Base-by-base conservation (phyloP, 2,797 vertebrate species). In the Nyctalus aviator region DNA sequence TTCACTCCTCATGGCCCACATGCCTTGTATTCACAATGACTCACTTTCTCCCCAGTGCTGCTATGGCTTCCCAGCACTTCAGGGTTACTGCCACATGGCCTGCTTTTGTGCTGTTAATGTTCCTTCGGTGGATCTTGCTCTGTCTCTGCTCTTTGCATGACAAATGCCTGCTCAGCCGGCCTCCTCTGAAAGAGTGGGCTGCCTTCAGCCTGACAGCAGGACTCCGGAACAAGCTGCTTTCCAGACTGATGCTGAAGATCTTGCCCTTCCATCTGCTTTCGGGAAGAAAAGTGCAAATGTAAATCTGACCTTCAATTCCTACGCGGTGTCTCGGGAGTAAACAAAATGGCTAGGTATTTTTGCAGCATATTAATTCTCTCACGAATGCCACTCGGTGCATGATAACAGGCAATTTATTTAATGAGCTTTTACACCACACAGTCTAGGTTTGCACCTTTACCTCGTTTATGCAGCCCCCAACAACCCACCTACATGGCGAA, bases 281-380 rank as follows among this genome's bases (percentile, higher is more conserved):
- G 71, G 87, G 64, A 93, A 89, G 88, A 77, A 85, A 59, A 62
- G 91, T 44, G n/a, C 37, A 73, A 13, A 90, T 92, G 93, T 93
- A 84, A 93, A 82, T 37, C 90, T 83, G 93, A 96, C 88, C 93
- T 96, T 96, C 84, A 95, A 92, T 92, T 93, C 75, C 64, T 71
- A 85, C 71, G 37, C 57, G 55, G 53, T 46, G 30, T 53, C 85
- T 77, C 8, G 57, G 55, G 32, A 95, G 82, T 82, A 82, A 93
- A 94, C 92, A 93, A 53, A 94, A 85, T 9, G 73, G 95, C 30
- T 37, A 17, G 57, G 27, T 88, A 25, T 90, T 75, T 95, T 78
- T 78, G 84, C 25, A 46, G 48, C 9, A 23, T 23, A 41, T 90
- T 78, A 87, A 48, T 50, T 57, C 81, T 76, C 82, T 76, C 75